phyloP scores from a whole-genome alignment of 2,113 vertebrate species.

The Ailurus styani region DNA sequence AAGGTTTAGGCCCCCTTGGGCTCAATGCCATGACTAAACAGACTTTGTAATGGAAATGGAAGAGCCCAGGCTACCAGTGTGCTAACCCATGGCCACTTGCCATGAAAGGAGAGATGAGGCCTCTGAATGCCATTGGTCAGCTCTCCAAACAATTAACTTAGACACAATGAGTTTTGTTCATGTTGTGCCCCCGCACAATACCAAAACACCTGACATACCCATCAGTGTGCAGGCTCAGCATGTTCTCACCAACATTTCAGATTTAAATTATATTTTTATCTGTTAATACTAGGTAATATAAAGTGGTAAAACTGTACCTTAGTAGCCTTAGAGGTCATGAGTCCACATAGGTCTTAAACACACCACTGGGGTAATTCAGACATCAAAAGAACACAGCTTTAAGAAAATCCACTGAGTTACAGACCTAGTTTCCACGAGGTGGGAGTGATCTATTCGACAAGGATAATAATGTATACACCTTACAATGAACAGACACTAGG shows the following conservation, averaged over 20 bases:
- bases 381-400: neutral
- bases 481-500: neutral
- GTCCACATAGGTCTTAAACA: neutral
- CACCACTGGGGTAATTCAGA: neutral
- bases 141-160: neutral
- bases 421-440: neutral
- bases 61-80: neutral
- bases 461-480: neutral
- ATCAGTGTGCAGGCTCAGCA: neutral
- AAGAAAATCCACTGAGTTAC: slow-evolving; percentile 24
- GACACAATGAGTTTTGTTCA: neutral
- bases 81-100: neutral
- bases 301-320: neutral
- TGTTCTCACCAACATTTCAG: neutral
- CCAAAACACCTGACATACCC: neutral
- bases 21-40: neutral
- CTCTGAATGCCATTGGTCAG: neutral
- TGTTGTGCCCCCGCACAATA: neutral
- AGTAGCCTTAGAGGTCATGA: neutral
- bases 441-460: neutral
- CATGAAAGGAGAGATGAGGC: neutral
- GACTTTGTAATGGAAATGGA: neutral
- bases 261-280: neutral
- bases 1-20: neutral
- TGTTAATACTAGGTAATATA: neutral